Base-by-base conservation (phyloP, 2,797 vertebrate genomes). In the Lagothrix lagotricha region DNA sequence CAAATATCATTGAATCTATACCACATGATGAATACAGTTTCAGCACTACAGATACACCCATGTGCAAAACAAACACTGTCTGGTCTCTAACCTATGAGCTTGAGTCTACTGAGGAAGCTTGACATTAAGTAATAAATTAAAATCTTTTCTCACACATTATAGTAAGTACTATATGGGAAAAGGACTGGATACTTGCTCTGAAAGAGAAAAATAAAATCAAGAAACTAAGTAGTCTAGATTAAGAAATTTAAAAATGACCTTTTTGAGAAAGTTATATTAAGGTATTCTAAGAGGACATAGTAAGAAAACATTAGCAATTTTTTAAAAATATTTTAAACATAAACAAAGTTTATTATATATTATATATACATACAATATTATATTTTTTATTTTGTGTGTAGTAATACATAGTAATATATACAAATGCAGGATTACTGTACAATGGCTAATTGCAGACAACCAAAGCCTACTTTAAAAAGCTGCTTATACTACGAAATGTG, bases 41-140 rank as follows among this genome's bases (percentile, higher is more conserved):
- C 58, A 93, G 54, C 19, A 79, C n/a, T 50, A 64, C 7, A 50
- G 20, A 91, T 50, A 61, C 7, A 52, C 15, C 24, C 5, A 10
- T 46, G 3, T 79, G 72, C 11, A 70, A 85, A 90, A 89, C 11
- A 86, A 48, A 87, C 24, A 89, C 12, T 4, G 28, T 87, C n/a
- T 83, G 15, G 5, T 73, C 70, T 92, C 26, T 83, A 88, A 33
- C 28, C 79, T 70, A 50, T 33, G 22, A 67, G 1, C 41, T 75
- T 84, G 70, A 84, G 5, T 52, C 33, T 39, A 44, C 22, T 70
- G n/a, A 70, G 14, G 33, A 96, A 90, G 22, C 6, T 19, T 48
- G 61, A 58, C 39, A 91, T 41, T 92, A 85, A 84, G 64, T 73
- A 96, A 82, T 48, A 93, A 72, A 80, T 81, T 17, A 50, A 81